A percentile compares a stretch with the other conserved stretches of the same genome.
Evolutionary conservation across 2,113 vertebrate genomes (phyloP).

Genomic region (Amblyornis subalaris): DNA sequence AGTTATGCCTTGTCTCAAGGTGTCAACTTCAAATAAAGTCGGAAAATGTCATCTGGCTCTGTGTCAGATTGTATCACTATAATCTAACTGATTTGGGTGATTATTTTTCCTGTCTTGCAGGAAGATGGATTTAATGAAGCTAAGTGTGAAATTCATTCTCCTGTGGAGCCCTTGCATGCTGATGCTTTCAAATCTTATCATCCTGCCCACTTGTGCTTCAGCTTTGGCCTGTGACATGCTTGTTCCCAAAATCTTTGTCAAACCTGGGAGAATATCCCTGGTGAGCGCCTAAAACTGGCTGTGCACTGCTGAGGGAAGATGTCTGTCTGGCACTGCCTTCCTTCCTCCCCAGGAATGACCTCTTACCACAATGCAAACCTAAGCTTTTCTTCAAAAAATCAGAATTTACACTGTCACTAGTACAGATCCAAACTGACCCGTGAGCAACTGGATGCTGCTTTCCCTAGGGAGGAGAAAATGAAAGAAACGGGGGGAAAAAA

Average conservation of each 20-base stretch:
- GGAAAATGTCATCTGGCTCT: not conserved
- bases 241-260: not conserved
- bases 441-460: not conserved
- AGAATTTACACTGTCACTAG: not conserved
- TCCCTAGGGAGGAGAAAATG: not conserved
- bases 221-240: not conserved
- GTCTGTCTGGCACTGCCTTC: not conserved
- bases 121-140: not conserved
- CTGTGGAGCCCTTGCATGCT: not conserved
- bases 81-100: not conserved
- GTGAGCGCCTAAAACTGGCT: not conserved
- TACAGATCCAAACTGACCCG: not conserved
- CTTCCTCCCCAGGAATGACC: not conserved
- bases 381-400: not conserved
- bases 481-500: accelerated
- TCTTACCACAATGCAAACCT: not conserved
- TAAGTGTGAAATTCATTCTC: not conserved
- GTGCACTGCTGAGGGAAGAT: not conserved
- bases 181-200: not conserved
- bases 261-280: not conserved
- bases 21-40: not conserved
- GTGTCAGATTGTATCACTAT: not conserved
- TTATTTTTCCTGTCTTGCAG: not conserved
- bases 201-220: accelerated
- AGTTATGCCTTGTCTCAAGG: not conserved